Base-by-base conservation (phyloP, 2,888 invertebrate genomes). In the Nephrotoma appendiculata region DNA sequence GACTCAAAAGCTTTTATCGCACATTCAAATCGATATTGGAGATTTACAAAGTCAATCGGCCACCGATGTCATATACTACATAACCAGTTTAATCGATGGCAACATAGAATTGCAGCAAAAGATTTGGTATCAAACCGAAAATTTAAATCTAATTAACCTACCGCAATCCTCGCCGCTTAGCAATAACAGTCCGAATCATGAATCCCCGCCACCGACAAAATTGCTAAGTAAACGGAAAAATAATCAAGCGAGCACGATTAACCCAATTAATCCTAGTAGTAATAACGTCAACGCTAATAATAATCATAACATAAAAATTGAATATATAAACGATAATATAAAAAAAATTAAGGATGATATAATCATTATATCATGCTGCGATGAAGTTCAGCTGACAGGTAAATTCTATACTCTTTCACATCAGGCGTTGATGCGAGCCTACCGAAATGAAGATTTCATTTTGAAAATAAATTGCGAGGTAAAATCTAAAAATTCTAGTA, bases 1-100 rank as follows among this genome's bases (percentile, higher is more conserved):
- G 90, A 89, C 91, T 89, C 90, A 93, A 90, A 92, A 93, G 90
- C 89, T 93, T 89, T 91, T 93, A 86, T 89, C 93, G 88, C 89
- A 90, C 83, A 91, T 92, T 85, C 91, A 91, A 88, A 90, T 92
- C 86, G 91, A 91, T 87, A 90, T 91, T 87, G 92, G 92, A 1
- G 91, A 91, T 86, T 87, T 92, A 41, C 88, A 91, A 12, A 89
- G 89, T 86, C 91, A 91, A 86, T 89, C 90, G 87, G 90, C 89
- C 87, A 91, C 90, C 86, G 90, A 89, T 41, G 90, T 90, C 44
- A 89, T 90, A n/a, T 91, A 90, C 86, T 91, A 90, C 87, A 89
- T 92, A 11, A 91, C 91, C 85, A 92, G 92, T 87, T 87, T 91
- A 86, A 88, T 90, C n/a, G 92, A 92, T 87, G 88, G 90, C 12